Evolutionary conservation across 53 echinoderm and acorn worm species (phyloP), one percentile per base, ranked within the genome.

Genomic region (Patiria pectinifera): DNA sequence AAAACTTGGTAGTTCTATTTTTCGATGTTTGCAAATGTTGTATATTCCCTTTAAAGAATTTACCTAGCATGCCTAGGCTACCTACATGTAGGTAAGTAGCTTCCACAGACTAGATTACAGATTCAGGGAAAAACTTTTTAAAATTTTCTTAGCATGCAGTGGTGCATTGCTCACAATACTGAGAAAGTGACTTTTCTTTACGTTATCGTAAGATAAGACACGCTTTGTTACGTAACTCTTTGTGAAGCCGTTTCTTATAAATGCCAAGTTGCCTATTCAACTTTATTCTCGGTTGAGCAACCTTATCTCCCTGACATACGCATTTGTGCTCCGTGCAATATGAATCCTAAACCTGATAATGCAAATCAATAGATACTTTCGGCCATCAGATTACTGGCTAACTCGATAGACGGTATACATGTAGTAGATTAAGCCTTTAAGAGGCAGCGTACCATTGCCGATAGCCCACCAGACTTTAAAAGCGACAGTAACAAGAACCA

Each of bases 241-340:
- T 35, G 35, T 35, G 35, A 35, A 35, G 35, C 35, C 0, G 35
- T 35, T 35, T 35, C 78, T 43, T 78, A 26, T 78, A 78, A 35
- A 35, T 26, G 78, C 35, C 78, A 10, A 78, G 26, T 26, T 78
- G 78, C 15, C 44, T 44, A 25, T 78, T 78, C 44, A 25, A 78
- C 4, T 78, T 78, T 10, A 78, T 14, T 78, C 78, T 43, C 78
- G 78, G 35, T 78, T 78, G 78, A 78, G 78, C 78, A 78, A 43
- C 25, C 78, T 35, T 26, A 22, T 43, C 78, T 24, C 78, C 26
- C 45, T 13, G 4, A 24, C 78, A 25, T 13, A 24, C 13, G 23
- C 8, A 7, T 35, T 78, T 44, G 45, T 78, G 10, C 26, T 25
- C 44, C 26, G 26, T 78, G 78, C 23, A 78, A 22, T 43, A 7